These are phyloP conservation scores for Microtus montanus DNA, from an alignment of 2,113 vertebrate genomes.

Conservation along the genomic window DNA sequence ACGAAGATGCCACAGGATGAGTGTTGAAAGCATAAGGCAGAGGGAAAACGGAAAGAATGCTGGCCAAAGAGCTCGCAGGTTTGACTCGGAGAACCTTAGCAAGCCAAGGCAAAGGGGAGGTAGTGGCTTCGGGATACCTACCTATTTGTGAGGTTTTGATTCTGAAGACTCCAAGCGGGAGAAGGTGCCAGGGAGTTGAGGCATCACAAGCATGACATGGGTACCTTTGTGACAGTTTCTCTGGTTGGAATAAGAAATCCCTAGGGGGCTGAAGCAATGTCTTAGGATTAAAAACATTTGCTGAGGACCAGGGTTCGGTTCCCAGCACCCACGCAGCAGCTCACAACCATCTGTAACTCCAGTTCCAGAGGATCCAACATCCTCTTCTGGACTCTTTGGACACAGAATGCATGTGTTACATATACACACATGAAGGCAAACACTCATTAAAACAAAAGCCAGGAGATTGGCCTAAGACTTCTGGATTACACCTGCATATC, in stretches of 20 bases:
- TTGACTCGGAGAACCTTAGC: background rate
- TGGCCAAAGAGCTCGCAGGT: background rate
- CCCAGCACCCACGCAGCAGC: background rate
- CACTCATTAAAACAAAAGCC: background rate
- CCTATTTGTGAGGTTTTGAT: background rate
- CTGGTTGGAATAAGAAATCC: background rate
- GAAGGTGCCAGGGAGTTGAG: background rate
- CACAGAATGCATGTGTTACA: background rate
- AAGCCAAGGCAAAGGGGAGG: background rate
- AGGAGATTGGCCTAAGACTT: background rate
- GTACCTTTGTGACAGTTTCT: background rate
- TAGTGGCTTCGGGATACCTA: background rate
- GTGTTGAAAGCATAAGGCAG: background rate
- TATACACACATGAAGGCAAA: background rate
- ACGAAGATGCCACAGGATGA: background rate
- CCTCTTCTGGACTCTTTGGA: background rate
- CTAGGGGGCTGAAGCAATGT: background rate
- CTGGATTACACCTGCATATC: background rate
- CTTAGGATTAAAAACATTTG: background rate
- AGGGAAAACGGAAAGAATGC: background rate
- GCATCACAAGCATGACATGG: background rate
- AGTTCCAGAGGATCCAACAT: background rate
- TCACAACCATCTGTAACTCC: background rate
- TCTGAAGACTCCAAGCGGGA: too few relatives aligned
- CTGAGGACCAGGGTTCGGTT: background rate